Conservation (phyloP, 2,113 vertebrate genomes). For the Helogale parvula region DNA sequence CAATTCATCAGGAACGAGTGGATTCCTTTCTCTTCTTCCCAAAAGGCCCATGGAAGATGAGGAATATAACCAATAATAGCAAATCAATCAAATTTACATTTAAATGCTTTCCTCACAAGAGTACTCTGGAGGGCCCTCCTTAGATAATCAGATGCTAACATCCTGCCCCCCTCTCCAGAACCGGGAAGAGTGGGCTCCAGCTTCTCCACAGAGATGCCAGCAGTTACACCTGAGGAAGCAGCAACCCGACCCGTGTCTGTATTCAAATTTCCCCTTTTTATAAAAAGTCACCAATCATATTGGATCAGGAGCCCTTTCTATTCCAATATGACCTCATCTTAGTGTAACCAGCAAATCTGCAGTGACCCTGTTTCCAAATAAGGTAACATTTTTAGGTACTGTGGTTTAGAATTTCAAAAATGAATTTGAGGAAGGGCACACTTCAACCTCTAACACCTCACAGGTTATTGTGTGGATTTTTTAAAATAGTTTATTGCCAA, state of each 20-base stretch:
- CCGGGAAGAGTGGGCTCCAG: slow-evolving; percentile 29
- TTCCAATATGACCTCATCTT: background rate
- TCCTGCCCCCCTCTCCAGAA: background rate
- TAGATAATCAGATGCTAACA: slow-evolving; percentile 75
- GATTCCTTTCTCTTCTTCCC: slow-evolving; percentile 75
- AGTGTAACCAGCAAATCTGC: background rate
- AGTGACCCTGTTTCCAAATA: background rate
- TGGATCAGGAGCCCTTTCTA: background rate
- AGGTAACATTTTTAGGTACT: background rate
- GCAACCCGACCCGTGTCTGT: background rate
- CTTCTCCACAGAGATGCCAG: slow-evolving; percentile 35
- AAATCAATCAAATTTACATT: slow-evolving; percentile 84
- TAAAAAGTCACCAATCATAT: background rate
- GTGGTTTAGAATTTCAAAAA: background rate
- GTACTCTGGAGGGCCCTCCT: slow-evolving; percentile 53
- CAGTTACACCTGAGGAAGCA: background rate
- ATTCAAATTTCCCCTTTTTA: background rate
- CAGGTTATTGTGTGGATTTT: background rate
- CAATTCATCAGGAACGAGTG: slow-evolving; percentile 70
- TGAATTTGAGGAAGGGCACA: background rate
- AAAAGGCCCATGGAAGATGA: slow-evolving; percentile 71
- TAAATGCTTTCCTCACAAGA: slow-evolving; percentile 70
- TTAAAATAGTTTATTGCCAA: no score
- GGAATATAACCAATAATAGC: slow-evolving; percentile 74
- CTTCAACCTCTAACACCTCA: background rate